A percentile compares a stretch with the other conserved stretches of the same genome.
phyloP scores from a whole-genome alignment of 2,888 invertebrate genomes.

The Arge pagana region DNA sequence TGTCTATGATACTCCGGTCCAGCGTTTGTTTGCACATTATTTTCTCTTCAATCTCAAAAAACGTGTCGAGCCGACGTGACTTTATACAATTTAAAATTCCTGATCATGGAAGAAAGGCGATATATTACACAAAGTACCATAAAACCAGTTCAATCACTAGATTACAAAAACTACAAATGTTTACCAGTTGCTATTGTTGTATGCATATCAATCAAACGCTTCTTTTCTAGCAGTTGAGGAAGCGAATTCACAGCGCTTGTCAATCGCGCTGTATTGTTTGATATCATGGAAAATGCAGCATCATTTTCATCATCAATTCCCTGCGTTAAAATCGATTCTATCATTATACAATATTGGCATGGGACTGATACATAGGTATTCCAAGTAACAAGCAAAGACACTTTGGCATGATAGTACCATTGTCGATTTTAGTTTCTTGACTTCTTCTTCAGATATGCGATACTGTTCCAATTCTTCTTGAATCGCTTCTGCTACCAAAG shows the following conservation, averaged over 20 bases:
- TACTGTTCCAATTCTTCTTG: constrained; percentile 98
- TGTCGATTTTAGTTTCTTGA: constrained; percentile 89
- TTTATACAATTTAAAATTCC: constrained; percentile 84
- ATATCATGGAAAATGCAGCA: constrained; percentile 82
- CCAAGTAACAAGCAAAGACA: constrained; percentile 4
- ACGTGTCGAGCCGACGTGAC: constrained; percentile 88
- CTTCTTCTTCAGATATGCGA: constrained; percentile 92
- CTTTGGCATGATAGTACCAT: constrained; percentile 75
- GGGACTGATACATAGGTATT: neutral
- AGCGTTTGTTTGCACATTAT: constrained; percentile 86
- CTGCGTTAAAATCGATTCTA: constrained; percentile 37
- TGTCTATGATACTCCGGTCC: constrained; percentile 85
- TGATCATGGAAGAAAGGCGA: too few species aligned
- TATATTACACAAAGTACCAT: too few species aligned
- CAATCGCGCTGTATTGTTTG: constrained; percentile 89
- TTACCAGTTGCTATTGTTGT: constrained; percentile 94
- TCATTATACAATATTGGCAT: neutral
- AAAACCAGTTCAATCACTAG: too few species aligned
- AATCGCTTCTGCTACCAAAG: constrained; percentile 96
- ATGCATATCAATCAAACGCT: constrained; percentile 97
- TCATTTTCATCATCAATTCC: constrained; percentile 89
- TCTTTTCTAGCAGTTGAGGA: constrained; percentile 96
- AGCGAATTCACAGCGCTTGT: constrained; percentile 95
- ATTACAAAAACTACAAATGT: too few species aligned
- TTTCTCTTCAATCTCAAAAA: constrained; percentile 98